These are phyloP conservation scores for Acropora tenuis DNA, from an alignment of 64 coral and sea anemone genomes.

Conservation along the genomic window DNA sequence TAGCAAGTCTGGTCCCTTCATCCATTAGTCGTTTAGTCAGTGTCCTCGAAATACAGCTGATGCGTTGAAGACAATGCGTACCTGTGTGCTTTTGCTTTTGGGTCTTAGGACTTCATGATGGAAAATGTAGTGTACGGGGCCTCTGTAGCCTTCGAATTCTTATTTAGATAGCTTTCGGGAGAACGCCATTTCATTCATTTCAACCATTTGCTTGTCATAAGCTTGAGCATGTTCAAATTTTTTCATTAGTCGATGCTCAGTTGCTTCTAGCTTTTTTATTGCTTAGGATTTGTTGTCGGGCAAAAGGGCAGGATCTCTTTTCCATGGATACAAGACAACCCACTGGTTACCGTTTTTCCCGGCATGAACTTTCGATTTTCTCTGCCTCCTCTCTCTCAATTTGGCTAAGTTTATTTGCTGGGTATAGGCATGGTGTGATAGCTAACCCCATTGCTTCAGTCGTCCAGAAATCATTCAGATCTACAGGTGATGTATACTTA, in stretches of 20 bases:
- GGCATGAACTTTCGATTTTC: conserved; percentile 17
- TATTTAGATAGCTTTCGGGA: background rate
- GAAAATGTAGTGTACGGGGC: background rate
- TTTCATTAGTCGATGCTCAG: background rate
- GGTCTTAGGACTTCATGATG: background rate
- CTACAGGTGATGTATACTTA: background rate
- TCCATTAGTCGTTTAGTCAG: conserved; percentile 10
- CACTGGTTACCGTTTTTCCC: background rate
- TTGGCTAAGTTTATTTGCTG: conserved; percentile 7
- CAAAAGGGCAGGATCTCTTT: background rate
- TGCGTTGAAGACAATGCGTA: background rate
- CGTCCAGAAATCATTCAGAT: background rate
- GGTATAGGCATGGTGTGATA: conserved; percentile 11
- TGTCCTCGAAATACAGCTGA: conserved; percentile 4
- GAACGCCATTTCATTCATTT: background rate
- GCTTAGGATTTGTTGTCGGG: conserved; percentile 10
- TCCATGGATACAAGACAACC: conserved; percentile 11
- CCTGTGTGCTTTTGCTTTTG: background rate
- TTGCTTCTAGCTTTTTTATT: background rate
- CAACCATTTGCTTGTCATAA: background rate
- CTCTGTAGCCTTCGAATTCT: too few relatives aligned
- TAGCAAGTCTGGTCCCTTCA: background rate
- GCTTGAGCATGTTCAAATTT: background rate
- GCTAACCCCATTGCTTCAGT: too few relatives aligned
- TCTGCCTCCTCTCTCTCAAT: conserved; percentile 1